phyloP scores from a whole-genome alignment of 2,113 vertebrate genomes.

The Hyaena hyaena region DNA sequence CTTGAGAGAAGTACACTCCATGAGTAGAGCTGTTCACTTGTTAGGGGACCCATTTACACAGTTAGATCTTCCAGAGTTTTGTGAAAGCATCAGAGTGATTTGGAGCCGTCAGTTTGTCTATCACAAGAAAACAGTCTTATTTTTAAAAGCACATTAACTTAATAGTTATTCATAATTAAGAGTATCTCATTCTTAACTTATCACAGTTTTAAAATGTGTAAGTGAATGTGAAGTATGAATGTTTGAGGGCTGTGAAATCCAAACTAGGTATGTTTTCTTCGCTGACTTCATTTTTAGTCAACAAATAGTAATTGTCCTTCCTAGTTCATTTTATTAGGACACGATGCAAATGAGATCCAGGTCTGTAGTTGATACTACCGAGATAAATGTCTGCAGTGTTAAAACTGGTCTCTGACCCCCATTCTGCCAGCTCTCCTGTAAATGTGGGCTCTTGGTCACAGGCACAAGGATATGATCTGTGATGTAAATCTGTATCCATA shows the following conservation, averaged over 20 bases:
- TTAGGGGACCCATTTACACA: conserved; percentile 40
- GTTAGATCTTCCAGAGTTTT: conserved; percentile 36
- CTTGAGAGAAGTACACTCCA: not conserved
- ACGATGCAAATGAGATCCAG: not conserved
- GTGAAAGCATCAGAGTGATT: conserved; percentile 41
- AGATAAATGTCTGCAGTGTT: not conserved
- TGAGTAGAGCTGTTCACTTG: conserved; percentile 35
- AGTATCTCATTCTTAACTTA: not conserved
- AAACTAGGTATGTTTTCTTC: conserved; percentile 23
- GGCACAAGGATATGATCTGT: not conserved
- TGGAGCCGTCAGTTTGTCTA: conserved; percentile 3
- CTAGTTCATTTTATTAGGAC: not conserved
- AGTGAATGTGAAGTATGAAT: not conserved
- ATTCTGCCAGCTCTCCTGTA: not conserved
- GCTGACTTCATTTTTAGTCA: not conserved
- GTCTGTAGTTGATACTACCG: not conserved
- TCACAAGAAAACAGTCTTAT: conserved; percentile 29
- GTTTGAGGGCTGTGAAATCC: not conserved
- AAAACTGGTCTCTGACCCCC: not conserved
- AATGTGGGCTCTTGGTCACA: not conserved
- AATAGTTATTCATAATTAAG: conserved; percentile 53
- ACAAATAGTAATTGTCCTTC: not conserved
- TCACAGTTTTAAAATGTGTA: conserved; percentile 5
- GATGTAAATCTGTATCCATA: not conserved
- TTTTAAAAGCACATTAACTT: conserved; percentile 55